A percentile compares a stretch with the other conserved stretches of the same genome.
Conservation (phyloP, 2,797 vertebrate species). For the Sebastes goodei region DNA sequence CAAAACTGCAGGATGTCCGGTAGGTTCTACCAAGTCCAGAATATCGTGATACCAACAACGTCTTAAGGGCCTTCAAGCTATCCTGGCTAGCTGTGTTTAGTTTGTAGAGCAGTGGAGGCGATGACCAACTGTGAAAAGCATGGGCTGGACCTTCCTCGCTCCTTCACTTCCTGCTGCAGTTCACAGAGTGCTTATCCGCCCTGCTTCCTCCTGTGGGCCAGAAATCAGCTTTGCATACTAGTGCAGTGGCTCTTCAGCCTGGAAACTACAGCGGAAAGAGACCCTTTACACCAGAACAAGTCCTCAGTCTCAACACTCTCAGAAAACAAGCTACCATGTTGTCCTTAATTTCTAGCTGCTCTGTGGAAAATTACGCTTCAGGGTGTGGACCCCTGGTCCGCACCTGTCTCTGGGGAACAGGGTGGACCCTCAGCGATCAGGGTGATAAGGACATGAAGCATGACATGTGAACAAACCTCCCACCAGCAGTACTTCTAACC, state of each 20-base stretch:
- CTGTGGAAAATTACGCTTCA: conserved; percentile 45
- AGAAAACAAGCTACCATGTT: conserved; percentile 37
- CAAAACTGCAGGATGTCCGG: conserved; percentile 14
- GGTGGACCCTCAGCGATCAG: conserved; percentile 45
- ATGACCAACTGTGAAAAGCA: conserved; percentile 44
- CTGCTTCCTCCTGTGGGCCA: conserved; percentile 79
- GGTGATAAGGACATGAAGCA: conserved; percentile 67
- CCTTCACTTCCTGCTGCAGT: conserved; percentile 78
- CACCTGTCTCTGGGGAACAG: conserved; percentile 77
- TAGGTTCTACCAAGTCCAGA: conserved; percentile 23
- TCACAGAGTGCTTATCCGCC: conserved; percentile 63
- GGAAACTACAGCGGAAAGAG: conserved; percentile 30
- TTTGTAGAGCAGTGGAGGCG: conserved; percentile 32
- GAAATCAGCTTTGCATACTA: conserved; percentile 45
- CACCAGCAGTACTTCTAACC: not conserved
- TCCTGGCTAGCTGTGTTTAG: conserved; percentile 18
- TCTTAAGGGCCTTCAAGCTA: conserved; percentile 1
- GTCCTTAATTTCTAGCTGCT: conserved; percentile 37
- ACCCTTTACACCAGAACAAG: conserved; percentile 21
- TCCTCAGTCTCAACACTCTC: conserved; percentile 2
- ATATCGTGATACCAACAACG: not conserved
- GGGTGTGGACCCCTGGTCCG: conserved; percentile 36
- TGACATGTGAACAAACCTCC: conserved; percentile 37
- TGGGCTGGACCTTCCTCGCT: conserved; percentile 75
- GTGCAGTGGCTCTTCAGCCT: conserved; percentile 8